Evolutionary conservation across 2,113 vertebrate species (phyloP), one percentile per base, ranked within the genome.

Genomic region (Melanerpes formicivorus): DNA sequence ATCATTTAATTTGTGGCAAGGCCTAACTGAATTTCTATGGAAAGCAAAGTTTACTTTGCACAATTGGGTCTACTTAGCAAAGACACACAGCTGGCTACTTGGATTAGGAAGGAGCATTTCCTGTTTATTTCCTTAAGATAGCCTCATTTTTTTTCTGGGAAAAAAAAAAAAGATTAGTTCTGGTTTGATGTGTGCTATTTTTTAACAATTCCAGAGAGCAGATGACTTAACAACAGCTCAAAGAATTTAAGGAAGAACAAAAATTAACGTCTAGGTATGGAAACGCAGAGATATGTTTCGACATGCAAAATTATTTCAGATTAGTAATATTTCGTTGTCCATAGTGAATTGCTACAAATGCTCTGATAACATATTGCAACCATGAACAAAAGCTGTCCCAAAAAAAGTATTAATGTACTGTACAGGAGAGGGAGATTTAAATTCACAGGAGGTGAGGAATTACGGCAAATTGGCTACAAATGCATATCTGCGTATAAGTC

Each of bases 51-150:
- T 88, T 66, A 84, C 29, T 82, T 80, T 52, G n/a, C 52, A 58
- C 34, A 62, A 14, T 34, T 70, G 73, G 18, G 12, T 44, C 37
- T 73, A 10, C 62, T 92, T 37, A 71, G 52, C 52, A 89, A 77
- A 90, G 54, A 52, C 90, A 92, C 90, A 92, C 55, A 90, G 78
- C 92, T 44, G 67, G 75, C 74, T 80, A 18, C 52, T 26, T 29
- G 81, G 80, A 94, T 88, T 82, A 87, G 32, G 63, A 87, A 87
- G 66, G 46, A 93, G 60, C 58, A 84, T 85, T 93, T 96, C 89
- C 95, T 93, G 84, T 94, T 92, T 92, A 93, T 84, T 95, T 93
- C 64, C 90, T 77, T 76, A 64, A 84, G 21, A 16, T 65, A 79
- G 30, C 10, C 34, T 30, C 10, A 16, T 66, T 86, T 81, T 70